Percentiles rank a stretch among this genome's conserved stretches.
These are phyloP conservation scores for Etia nguti DNA, from an alignment of 2,113 vertebrate species.

Conservation along the genomic window DNA sequence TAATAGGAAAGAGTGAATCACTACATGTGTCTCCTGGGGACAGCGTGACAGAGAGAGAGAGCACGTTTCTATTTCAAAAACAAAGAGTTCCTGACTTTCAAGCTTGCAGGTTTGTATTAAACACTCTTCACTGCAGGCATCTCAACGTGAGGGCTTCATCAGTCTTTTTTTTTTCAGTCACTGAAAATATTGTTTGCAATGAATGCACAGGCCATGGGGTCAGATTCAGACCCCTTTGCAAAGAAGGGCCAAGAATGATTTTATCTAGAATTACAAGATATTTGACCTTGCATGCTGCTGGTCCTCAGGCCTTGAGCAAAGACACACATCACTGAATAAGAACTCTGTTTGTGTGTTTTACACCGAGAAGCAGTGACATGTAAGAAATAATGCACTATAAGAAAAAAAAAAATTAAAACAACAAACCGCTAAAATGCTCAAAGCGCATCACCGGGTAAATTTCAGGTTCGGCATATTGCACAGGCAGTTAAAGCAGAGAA, in stretches of 20 bases:
- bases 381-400: neutral
- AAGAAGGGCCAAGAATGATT: neutral
- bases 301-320: neutral
- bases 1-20: conserved; percentile 63
- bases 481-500: neutral
- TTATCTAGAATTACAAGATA: no score
- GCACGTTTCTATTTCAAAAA: neutral
- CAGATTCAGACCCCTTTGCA: neutral
- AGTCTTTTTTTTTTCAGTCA: rapidly evolving
- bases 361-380: neutral
- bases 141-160: neutral
- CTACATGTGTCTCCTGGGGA: conserved; percentile 26
- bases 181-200: neutral
- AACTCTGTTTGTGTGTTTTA: neutral
- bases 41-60: neutral
- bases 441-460: neutral
- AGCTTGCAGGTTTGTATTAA: neutral
- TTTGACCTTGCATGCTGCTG: neutral
- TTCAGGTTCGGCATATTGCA: neutral
- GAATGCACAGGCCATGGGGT: neutral
- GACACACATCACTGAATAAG: neutral
- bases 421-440: neutral
- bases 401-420: neutral
- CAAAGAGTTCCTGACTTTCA: neutral
- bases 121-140: neutral